Base-by-base conservation (phyloP, 2,797 vertebrate genomes). In the Anniella stebbinsi region DNA sequence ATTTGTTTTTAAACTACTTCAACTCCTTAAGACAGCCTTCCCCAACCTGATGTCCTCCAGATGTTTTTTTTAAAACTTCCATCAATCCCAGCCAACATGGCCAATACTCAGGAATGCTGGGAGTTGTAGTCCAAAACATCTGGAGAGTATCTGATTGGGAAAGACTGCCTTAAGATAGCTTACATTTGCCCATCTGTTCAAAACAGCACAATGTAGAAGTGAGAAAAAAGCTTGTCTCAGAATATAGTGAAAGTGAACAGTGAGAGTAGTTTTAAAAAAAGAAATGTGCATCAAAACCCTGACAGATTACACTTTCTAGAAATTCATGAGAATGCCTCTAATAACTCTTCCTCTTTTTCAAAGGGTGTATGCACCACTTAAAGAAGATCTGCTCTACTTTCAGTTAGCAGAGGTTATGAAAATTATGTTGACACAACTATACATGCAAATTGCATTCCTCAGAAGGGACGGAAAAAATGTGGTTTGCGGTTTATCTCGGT, bases 391-490 rank as follows among this genome's bases (percentile, higher is more conserved):
- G 73, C 72, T 91, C 89, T 83, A 76, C 75, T 91, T 91, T 78
- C 70, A 83, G 88, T 90, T 92, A 89, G 91, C 92, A 87, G 86
- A 94, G 89, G 92, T 96, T 95, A 94, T n/a, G 88, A 90, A 95
- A 95, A 91, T 84, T 7, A 75, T 70, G 57, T 13, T 93, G 95
- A 95, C 94, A 95, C 84, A 93, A 83, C 89, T 90, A 87, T 38
- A 36, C 67, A 93, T 95, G 93, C 92, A 96, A 95, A 95, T 77
- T 87, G 38, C 90, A 96, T 96, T 96, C 97, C 95, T 95, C 96
- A 95, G 96, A 96, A 94, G 94, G 95, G 95, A 96, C 97, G 98
- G 98, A 98, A 98, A 98, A 96, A 94, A 93, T 97, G 98, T 80
- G 95, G 92, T 95, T 89, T 97, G 96, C 0, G 95, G 98, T 98